Conservation (phyloP, 2,888 invertebrate genomes). For the Phymatocera aterrima region DNA sequence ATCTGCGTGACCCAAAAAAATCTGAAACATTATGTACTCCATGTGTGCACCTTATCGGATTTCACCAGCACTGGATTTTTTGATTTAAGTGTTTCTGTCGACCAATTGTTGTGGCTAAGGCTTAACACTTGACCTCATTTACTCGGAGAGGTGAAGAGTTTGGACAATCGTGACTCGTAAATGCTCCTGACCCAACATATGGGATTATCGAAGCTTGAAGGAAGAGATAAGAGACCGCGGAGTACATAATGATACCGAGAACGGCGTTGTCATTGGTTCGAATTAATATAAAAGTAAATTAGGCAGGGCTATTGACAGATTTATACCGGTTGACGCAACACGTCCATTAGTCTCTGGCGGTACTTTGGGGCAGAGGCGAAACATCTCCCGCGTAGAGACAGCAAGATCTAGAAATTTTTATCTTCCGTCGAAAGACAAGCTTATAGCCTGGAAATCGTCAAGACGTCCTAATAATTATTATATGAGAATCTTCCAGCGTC, state of each 20-base stretch:
- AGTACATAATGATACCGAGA: conserved; percentile 11
- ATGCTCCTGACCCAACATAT: neutral
- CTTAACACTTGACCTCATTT: conserved; percentile 16
- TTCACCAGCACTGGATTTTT: neutral
- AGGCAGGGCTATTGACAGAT: conserved; percentile 52
- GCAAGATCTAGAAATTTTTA: conserved; percentile 51
- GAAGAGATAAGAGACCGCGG: neutral
- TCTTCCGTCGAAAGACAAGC: conserved; percentile 49
- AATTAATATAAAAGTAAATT: conserved; percentile 49
- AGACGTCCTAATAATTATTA: conserved; percentile 45
- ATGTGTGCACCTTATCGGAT: neutral
- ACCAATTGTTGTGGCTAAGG: conserved; percentile 12
- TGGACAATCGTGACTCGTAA: neutral
- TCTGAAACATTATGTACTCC: neutral
- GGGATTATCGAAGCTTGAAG: neutral
- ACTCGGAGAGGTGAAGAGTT: neutral
- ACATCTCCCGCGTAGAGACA: conserved; percentile 49
- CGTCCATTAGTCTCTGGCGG: conserved; percentile 45
- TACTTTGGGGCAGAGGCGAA: conserved; percentile 38
- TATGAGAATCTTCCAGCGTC: conserved; percentile 33
- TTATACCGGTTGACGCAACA: conserved; percentile 50
- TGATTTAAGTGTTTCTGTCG: neutral
- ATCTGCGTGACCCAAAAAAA: neutral
- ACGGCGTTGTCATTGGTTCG: conserved; percentile 19
- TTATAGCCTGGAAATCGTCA: conserved; percentile 48